Evolutionary conservation across 2,888 invertebrate genomes (phyloP), one percentile per base, ranked within the genome.

Genomic region (Zaprionus obscuricornis): DNA sequence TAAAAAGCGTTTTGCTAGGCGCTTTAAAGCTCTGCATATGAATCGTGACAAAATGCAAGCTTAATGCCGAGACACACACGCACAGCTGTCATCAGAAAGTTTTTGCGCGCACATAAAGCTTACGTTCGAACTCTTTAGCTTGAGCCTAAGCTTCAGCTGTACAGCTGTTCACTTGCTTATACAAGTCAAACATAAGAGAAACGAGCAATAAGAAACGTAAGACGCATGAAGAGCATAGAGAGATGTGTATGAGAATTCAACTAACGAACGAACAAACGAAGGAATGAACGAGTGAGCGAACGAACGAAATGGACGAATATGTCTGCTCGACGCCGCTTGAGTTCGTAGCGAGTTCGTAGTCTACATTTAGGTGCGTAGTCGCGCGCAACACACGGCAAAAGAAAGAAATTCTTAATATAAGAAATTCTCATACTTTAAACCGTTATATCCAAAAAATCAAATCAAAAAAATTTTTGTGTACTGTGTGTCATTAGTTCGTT

Each of bases 311-410:
- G n/a, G n/a, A n/a, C n/a, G n/a, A n/a, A n/a, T n/a, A n/a, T n/a
- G 51, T 36, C 18, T 11, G 58, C 42, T 77, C 69, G 58, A 73
- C 66, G 66, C 60, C 64, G 66, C 59, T 63, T 54, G 59, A 74
- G 70, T 63, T 72, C 71, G 68, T 71, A 51, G 60, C 72, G 56
- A 55, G 68, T 67, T 87, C 74, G 88, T 87, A 88, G 87, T 88
- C 88, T 86, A 86, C 86, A 84, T 88, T 87, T 86, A 88, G 87
- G 88, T 88, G 88, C 88, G 86, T 86, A 82, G 83, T 84, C 72
- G 85, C 83, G 79, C 79, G 76, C 65, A 76, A 58, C 77, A 76
- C 66, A 68, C 59, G 66, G 36, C 36, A 36, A 8, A 46, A 43
- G 45, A 47, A 26, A 34, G 24, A 17, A 29, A 24, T 34, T 51